Conservation (phyloP, 2,113 vertebrate species). For the Notothenia coriiceps region DNA sequence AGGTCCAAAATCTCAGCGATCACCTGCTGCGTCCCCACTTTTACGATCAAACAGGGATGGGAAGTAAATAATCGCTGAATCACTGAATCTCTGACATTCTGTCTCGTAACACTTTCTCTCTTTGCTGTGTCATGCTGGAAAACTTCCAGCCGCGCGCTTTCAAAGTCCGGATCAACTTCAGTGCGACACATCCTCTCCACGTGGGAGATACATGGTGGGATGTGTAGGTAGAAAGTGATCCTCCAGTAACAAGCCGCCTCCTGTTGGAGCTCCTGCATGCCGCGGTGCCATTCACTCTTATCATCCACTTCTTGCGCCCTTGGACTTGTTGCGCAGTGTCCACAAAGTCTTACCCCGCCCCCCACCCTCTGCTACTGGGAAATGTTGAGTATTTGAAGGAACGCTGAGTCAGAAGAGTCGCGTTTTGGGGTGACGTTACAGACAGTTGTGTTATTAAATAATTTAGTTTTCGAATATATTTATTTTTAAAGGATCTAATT, state of each 20-base stretch:
- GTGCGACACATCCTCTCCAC: conserved; percentile 2
- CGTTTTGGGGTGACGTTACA: too few species aligned
- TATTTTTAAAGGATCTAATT: too few species aligned
- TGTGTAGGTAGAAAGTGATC: neutral
- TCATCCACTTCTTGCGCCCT: conserved; percentile 39
- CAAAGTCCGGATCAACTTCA: conserved; percentile 43
- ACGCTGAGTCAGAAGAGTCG: too few species aligned
- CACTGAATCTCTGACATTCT: neutral
- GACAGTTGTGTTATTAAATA: too few species aligned
- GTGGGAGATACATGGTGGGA: neutral
- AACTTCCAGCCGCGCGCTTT: conserved; percentile 41
- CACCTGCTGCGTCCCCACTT: conserved; percentile 53
- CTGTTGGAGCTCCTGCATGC: neutral
- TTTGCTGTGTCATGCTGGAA: conserved; percentile 1
- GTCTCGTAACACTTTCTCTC: neutral
- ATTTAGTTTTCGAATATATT: too few species aligned
- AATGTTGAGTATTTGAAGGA: too few species aligned
- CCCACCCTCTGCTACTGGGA: too few species aligned
- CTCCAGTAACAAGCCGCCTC: neutral
- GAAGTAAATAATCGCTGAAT: neutral
- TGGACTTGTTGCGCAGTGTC: conserved; percentile 66
- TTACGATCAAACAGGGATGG: neutral
- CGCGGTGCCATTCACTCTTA: conserved; percentile 43
- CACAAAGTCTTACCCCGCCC: conserved; percentile 66
- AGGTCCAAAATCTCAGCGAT: neutral